Evolutionary conservation across 2,888 invertebrate species (phyloP).

Genomic region (Salpingus planirostris): DNA sequence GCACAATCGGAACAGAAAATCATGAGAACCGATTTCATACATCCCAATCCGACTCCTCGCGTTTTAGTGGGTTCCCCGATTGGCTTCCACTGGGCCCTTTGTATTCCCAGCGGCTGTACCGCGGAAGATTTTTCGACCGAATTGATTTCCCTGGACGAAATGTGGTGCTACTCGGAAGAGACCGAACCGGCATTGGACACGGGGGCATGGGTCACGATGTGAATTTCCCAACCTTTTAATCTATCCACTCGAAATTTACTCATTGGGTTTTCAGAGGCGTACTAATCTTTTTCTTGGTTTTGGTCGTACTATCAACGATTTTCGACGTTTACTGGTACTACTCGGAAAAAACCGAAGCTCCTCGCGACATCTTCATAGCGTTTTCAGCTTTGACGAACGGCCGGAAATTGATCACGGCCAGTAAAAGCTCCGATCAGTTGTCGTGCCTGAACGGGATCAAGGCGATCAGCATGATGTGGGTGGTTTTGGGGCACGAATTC

Average conservation of each 20-base stretch:
- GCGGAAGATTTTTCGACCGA: conserved; percentile 6
- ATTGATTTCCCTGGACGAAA: conserved; percentile 2
- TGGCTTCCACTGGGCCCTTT: conserved; percentile 7
- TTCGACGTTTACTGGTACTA: conserved; percentile 3
- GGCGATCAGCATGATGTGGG: too few species aligned
- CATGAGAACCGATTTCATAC: too few species aligned
- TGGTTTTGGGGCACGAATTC: too few species aligned
- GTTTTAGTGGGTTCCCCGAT: too few species aligned
- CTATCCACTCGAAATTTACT: not conserved
- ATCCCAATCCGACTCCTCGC: too few species aligned
- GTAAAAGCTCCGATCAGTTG: conserved; percentile 6
- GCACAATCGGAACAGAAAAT: too few species aligned
- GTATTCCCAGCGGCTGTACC: conserved; percentile 5
- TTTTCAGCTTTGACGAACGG: conserved; percentile 11
- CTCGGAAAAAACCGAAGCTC: conserved; percentile 1
- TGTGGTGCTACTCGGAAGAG: conserved; percentile 9
- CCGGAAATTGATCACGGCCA: conserved; percentile 8
- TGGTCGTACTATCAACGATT: not conserved
- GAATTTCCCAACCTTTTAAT: not conserved
- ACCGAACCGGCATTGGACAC: conserved; percentile 6
- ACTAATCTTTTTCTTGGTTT: conserved; percentile 2
- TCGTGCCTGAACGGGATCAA: too few species aligned
- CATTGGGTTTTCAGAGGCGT: not conserved
- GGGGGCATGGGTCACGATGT: conserved; percentile 10
- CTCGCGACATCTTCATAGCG: conserved; percentile 6